Base-by-base conservation (phyloP, 2,797 vertebrate genomes). In the Pelobates cultripes region DNA sequence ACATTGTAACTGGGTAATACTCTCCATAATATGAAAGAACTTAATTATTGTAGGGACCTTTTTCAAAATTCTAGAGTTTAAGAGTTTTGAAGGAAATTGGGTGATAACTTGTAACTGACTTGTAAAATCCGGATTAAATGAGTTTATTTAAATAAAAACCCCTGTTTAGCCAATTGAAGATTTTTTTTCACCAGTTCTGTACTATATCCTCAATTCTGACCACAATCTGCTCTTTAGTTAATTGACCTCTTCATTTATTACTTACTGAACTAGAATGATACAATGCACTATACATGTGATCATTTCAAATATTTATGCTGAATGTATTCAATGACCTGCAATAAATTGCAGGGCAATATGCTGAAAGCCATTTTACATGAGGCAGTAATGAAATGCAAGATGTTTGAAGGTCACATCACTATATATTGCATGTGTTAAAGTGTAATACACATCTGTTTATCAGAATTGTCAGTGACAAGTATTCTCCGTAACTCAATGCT, bases 361-460 rank as follows among this genome's bases (percentile, higher is more conserved):
- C 42, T 61, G 44, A 77, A 53, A 66, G 42, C 42, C 41, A 66
- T 71, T 82, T 71, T 77, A 57, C 63, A 77, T 60, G 43, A 77
- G 69, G 43, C 69, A 67, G 55, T 72, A 77, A 75, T 73, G 71
- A 77, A 73, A 66, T 63, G 61, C 17, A 61, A 70, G 61, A 73
- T 17, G 42, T 45, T 67, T 82, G 75, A 82, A 77, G 61, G 70
- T 77, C 75, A 77, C 61, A 43, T 81, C 44, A n/a, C 4, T 71
- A 51, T 28, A 45, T 45, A 40, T 28, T 64, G n/a, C 28, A 7
- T 17, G 6, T 64, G 61, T 40, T 64, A 64, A 64, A 5, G 61
- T 64, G 61, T 64, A 14, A 28, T 40, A 10, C 17, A 40, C 4
- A 14, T 10, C 17, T 64, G 61, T 64, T 64, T 64, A 64, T 64